phyloP scores from a whole-genome alignment of 2,888 invertebrate species.

The Hesperia comma region DNA sequence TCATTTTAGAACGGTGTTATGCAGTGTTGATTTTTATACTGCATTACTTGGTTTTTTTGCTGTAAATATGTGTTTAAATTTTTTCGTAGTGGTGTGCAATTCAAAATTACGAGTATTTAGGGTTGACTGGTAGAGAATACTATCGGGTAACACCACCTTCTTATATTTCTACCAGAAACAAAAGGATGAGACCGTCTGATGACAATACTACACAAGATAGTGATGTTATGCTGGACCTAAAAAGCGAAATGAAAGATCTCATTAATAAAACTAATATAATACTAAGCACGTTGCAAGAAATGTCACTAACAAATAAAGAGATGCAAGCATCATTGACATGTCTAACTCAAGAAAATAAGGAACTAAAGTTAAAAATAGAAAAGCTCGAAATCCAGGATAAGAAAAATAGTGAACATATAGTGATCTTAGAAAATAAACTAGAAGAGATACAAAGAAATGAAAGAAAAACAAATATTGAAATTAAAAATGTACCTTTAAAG shows the following conservation, averaged over 20 bases:
- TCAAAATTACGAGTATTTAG: too few species aligned
- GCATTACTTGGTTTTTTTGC: too few species aligned
- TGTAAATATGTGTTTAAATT: too few species aligned
- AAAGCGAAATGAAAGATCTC: too few species aligned
- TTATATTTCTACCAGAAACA: too few species aligned
- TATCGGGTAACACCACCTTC: too few species aligned
- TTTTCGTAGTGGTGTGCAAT: too few species aligned
- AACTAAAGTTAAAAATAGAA: slow-evolving; percentile 5
- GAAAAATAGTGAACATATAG: slow-evolving; percentile 5
- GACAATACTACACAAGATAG: too few species aligned
- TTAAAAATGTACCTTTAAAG: slow-evolving; percentile 23
- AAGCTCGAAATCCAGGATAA: slow-evolving; percentile 9
- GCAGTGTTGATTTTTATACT: not conserved
- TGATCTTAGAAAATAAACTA: slow-evolving; percentile 12
- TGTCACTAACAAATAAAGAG: not conserved
- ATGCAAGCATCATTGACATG: not conserved
- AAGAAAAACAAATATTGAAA: slow-evolving; percentile 14
- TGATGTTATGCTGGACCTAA: too few species aligned
- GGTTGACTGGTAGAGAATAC: too few species aligned
- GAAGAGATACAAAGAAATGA: slow-evolving; percentile 16
- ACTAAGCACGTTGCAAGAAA: not conserved
- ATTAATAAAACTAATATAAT: too few species aligned
- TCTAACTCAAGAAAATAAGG: slow-evolving; percentile 9
- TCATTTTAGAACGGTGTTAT: not conserved
- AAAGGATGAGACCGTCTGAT: too few species aligned